Percentiles rank a stretch among this genome's conserved stretches.
Evolutionary conservation across 1,140 invertebrate species (phyloP).

Genomic region (Scaptodrosophila lebanonensis): DNA sequence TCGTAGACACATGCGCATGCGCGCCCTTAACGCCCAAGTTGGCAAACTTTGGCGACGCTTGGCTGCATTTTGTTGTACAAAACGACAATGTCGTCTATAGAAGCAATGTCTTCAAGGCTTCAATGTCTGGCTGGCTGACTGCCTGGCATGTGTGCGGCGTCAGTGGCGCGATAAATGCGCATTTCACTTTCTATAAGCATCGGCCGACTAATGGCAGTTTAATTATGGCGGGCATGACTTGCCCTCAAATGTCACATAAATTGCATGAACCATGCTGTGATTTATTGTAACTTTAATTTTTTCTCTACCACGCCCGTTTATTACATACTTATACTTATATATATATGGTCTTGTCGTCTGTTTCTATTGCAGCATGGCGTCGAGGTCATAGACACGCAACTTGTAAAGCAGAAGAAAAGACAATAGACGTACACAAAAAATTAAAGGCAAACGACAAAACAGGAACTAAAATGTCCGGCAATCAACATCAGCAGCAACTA

Average conservation of each 20-base stretch:
- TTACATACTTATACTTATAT: background rate
- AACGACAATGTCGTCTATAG: slow-evolving; percentile 13
- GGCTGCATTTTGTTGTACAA: slow-evolving; percentile 46
- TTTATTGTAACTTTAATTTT: slow-evolving; percentile 40
- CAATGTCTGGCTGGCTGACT: slow-evolving; percentile 13
- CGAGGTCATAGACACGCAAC: slow-evolving; percentile 55
- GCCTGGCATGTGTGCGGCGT: slow-evolving; percentile 50
- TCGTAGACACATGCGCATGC: too few species aligned
- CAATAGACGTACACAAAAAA: slow-evolving; percentile 9
- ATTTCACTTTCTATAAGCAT: slow-evolving; percentile 68
- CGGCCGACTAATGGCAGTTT: slow-evolving; percentile 49
- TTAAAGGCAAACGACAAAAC: slow-evolving; percentile 14
- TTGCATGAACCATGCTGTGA: slow-evolving; percentile 49
- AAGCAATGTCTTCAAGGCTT: slow-evolving; percentile 20
- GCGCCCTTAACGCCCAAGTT: too few species aligned
- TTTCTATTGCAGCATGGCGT: slow-evolving; percentile 34
- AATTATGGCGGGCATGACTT: slow-evolving; percentile 50
- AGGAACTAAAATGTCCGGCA: slow-evolving; percentile 69
- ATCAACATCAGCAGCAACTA: slow-evolving; percentile 56
- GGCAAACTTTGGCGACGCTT: slow-evolving; percentile 57
- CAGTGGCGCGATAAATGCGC: slow-evolving; percentile 60
- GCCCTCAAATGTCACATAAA: slow-evolving; percentile 61
- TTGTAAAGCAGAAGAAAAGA: slow-evolving; percentile 9
- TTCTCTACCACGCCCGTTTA: slow-evolving; percentile 29
- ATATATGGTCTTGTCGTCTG: slow-evolving; percentile 12